These are phyloP conservation scores for Blastobasis adustella DNA, from an alignment of 2,888 invertebrate genomes.

Conservation along the genomic window DNA sequence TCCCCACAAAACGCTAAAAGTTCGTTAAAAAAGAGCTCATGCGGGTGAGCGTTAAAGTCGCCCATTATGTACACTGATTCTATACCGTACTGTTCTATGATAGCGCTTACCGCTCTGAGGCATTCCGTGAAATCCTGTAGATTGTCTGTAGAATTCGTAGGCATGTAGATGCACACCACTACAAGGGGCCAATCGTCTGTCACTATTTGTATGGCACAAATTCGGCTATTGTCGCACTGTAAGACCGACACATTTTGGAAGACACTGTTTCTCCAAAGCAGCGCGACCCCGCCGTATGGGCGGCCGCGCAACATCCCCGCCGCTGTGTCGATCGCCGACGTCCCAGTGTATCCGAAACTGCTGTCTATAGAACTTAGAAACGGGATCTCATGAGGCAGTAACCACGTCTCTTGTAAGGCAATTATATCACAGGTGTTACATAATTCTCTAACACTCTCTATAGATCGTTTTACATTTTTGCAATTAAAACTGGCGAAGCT, in stretches of 20 bases:
- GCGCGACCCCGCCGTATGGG: slow-evolving; percentile 13
- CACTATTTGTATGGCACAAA: not conserved
- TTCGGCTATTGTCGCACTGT: not conserved
- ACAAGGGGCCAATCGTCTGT: slow-evolving; percentile 6
- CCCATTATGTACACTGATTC: slow-evolving; percentile 13
- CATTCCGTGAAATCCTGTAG: slow-evolving; percentile 16
- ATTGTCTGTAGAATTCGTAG: slow-evolving; percentile 15
- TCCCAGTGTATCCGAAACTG: too few relatives aligned
- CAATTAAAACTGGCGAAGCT: too few relatives aligned
- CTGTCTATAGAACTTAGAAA: too few relatives aligned
- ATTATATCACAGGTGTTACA: too few relatives aligned
- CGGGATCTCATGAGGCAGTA: too few relatives aligned
- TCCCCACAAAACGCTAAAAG: too few relatives aligned
- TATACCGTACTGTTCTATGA: slow-evolving; percentile 9
- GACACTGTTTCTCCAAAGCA: slow-evolving; percentile 12
- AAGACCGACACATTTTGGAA: slow-evolving; percentile 2
- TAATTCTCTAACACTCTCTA: too few relatives aligned
- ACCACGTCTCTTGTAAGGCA: too few relatives aligned
- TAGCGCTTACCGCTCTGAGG: slow-evolving; percentile 13
- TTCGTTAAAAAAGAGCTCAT: too few relatives aligned
- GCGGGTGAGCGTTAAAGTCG: slow-evolving; percentile 19
- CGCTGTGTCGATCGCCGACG: too few relatives aligned
- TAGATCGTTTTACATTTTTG: too few relatives aligned
- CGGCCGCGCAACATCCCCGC: not conserved
- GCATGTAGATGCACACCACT: slow-evolving; percentile 20